Evolutionary conservation across 2,888 invertebrate genomes (phyloP), one percentile per base, ranked within the genome.

Genomic region (Dinocampus coccinellae): DNA sequence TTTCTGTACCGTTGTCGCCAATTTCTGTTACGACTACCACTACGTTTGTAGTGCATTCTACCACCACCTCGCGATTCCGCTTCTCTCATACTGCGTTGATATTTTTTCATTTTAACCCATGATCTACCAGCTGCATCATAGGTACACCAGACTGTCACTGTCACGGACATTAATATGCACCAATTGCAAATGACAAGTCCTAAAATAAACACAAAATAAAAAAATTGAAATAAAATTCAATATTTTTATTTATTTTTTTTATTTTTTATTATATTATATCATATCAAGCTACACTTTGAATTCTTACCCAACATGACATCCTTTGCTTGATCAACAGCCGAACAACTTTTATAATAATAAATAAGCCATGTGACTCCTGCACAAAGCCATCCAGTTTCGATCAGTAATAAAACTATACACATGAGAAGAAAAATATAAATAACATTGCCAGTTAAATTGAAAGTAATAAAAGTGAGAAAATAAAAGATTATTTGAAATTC

Each of bases 1-100:
- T n/a, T n/a, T n/a, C n/a, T n/a, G n/a, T n/a, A 94, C 94, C 95
- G 91, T 87, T 95, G 95, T 78, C 95, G 90, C 94, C 95, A 95
- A 87, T 95, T 95, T 79, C 93, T 89, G 79, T 93, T 92, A 82
- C 91, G 89, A 83, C 93, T 94, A 61, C 93, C 93, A 66, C 94
- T 94, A 69, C 94, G 89, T 82, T 92, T 92, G 84, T 94, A 93
- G 83, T 93, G 93, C 80, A 92, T 92, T 78, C 93, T 90, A 26
- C 81, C 83, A 39, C 82, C 80, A 29, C 83, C 81, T 34, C 86
- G 80, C n/a, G 92, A 92, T 84, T 93, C 93, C 24, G 92, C 91
- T 83, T 93, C 93, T 77, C 92, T 90, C 91, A 94, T 92, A 76
- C 94, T 95, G 74, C 94, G 90, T 87, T 95, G 95, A 87, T 94